These are phyloP conservation scores for Scylla paramamosain DNA, from an alignment of 1,140 invertebrate genomes.

Conservation along the genomic window DNA sequence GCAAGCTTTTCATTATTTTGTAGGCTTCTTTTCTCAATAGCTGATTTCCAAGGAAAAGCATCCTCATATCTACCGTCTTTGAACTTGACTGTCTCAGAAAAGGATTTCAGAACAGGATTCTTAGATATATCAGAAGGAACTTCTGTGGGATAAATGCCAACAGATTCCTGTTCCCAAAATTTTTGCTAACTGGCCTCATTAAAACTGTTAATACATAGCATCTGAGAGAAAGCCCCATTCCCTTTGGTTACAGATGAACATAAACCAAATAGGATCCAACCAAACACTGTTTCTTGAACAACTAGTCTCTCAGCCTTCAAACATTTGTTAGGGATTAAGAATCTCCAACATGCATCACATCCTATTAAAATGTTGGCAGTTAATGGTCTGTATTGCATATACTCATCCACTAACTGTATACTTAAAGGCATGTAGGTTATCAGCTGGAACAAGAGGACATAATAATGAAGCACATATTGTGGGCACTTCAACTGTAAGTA, in stretches of 20 bases:
- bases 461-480: conserved; percentile 28
- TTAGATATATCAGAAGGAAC: no score
- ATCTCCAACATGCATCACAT: conserved; percentile 25
- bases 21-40: no score
- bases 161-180: not conserved
- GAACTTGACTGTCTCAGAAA: no score
- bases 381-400: not conserved
- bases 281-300: conserved; percentile 12
- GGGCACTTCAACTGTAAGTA: conserved; percentile 13
- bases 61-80: no score
- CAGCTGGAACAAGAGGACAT: not conserved
- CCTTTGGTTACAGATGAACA: not conserved
- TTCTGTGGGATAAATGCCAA: no score
- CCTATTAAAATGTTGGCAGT: not conserved
- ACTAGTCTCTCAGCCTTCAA: conserved; percentile 27
- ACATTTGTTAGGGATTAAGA: not conserved
- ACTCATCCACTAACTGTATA: conserved; percentile 8
- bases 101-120: no score
- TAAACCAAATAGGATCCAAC: not conserved
- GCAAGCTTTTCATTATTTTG: no score
- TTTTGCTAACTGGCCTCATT: not conserved
- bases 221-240: not conserved
- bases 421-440: not conserved
- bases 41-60: no score
- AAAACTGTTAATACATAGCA: not conserved